A percentile compares a stretch with the other conserved stretches of the same genome.
These are phyloP conservation scores for Ochotona curzoniae DNA, from an alignment of 2,113 vertebrate species.

Conservation along the genomic window DNA sequence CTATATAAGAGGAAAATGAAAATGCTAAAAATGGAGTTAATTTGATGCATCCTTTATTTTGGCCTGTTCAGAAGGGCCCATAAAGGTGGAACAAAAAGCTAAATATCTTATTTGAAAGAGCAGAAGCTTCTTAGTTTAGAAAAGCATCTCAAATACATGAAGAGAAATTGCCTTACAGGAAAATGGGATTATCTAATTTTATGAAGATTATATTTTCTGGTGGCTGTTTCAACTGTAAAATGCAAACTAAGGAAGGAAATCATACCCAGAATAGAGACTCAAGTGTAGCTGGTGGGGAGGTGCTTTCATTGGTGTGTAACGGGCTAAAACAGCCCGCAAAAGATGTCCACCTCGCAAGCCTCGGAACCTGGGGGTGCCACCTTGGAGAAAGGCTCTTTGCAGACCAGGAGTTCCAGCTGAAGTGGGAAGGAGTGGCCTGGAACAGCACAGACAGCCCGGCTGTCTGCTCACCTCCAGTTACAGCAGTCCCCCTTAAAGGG, in stretches of 20 bases:
- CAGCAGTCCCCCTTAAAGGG: background rate
- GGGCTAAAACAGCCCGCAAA: background rate
- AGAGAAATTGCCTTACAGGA: slow-evolving; percentile 41
- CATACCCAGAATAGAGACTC: background rate
- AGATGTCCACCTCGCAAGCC: background rate
- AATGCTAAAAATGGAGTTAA: background rate
- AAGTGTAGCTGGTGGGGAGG: background rate
- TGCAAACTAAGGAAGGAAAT: slow-evolving; percentile 12
- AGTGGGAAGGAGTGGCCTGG: no score
- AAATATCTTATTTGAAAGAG: background rate
- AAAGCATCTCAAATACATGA: slow-evolving; percentile 38
- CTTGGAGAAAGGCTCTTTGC: background rate
- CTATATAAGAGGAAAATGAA: slow-evolving; percentile 26
- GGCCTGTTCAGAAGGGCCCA: background rate
- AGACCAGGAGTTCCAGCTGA: no score
- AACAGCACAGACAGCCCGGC: no score
- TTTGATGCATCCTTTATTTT: slow-evolving; percentile 50
- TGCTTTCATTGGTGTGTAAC: background rate
- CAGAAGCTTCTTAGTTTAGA: background rate
- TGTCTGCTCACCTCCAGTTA: no score
- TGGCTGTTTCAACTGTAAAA: slow-evolving; percentile 27
- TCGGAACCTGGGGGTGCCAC: background rate
- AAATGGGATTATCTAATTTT: slow-evolving; percentile 12
- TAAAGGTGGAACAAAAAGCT: slow-evolving; percentile 6
- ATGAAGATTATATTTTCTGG: slow-evolving; percentile 39